A percentile compares a stretch with the other conserved stretches of the same genome.
Evolutionary conservation across 2,888 invertebrate genomes (phyloP).

Genomic region (Leptinotarsa juncta): DNA sequence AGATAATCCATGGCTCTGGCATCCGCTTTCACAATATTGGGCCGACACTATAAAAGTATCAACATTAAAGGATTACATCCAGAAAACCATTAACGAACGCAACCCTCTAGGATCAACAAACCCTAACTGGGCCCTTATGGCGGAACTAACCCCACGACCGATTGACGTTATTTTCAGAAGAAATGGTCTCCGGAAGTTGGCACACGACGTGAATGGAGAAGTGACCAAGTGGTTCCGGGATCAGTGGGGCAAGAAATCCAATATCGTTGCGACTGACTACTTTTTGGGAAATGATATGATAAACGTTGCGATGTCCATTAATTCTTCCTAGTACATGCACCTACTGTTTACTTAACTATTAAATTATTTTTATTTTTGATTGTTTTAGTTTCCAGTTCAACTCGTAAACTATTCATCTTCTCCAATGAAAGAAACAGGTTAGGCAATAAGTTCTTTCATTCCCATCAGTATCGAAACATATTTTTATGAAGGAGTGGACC

Average conservation of each 20-base stretch:
- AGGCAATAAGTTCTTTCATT: too few relatives aligned
- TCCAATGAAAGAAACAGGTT: background rate
- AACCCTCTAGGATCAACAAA: constrained; percentile 62
- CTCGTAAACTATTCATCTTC: background rate
- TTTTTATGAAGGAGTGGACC: too few relatives aligned
- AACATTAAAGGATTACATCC: constrained; percentile 69
- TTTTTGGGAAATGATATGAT: constrained; percentile 79
- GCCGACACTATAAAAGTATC: constrained; percentile 71
- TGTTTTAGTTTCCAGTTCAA: background rate
- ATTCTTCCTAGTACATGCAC: constrained; percentile 39
- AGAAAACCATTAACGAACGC: constrained; percentile 60
- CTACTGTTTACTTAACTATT: constrained; percentile 5
- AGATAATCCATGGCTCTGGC: constrained; percentile 68
- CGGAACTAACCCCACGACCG: constrained; percentile 77
- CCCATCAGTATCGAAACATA: too few relatives aligned
- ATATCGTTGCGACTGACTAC: constrained; percentile 80
- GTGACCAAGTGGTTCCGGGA: constrained; percentile 76
- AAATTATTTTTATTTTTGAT: constrained; percentile 5
- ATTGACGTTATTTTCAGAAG: constrained; percentile 72
- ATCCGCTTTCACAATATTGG: constrained; percentile 74
- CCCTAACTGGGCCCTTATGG: constrained; percentile 77
- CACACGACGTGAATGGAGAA: constrained; percentile 76
- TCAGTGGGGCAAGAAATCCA: constrained; percentile 75
- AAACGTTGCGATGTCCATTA: constrained; percentile 71
- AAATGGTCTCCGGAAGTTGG: constrained; percentile 74